Evolutionary conservation across 2,888 invertebrate genomes (phyloP).

Genomic region (Drosophila borealis): DNA sequence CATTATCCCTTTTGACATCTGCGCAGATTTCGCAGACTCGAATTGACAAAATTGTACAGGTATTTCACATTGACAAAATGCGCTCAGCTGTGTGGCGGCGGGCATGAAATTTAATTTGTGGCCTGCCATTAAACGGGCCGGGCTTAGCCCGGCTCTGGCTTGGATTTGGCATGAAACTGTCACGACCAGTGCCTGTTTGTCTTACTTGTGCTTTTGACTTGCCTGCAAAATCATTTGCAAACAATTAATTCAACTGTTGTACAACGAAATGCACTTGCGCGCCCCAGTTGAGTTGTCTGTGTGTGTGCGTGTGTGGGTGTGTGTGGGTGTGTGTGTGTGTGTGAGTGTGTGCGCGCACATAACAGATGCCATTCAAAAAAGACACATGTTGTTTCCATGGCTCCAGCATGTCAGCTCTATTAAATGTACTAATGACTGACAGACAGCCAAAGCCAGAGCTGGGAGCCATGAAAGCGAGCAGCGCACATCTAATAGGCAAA

Average conservation of each 20-base stretch:
- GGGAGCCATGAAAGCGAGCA: conserved; percentile 18
- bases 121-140: conserved; percentile 42
- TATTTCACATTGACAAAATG: conserved; percentile 41
- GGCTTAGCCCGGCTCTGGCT: conserved; percentile 16
- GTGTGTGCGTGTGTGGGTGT: too few relatives aligned
- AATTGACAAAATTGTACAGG: conserved; percentile 53
- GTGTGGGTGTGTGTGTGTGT: background rate
- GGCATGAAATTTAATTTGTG: conserved; percentile 59
- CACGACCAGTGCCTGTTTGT: background rate
- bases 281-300: conserved; percentile 33
- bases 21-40: conserved; percentile 53
- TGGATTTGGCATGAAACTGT: conserved; percentile 5
- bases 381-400: conserved; percentile 34
- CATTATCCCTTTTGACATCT: conserved; percentile 76
- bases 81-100: conserved; percentile 32
- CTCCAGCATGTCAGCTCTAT: conserved; percentile 44
- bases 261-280: conserved; percentile 54
- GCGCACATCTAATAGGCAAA: conserved; percentile 36
- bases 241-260: conserved; percentile 54
- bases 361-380: conserved; percentile 39
- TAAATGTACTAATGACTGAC: conserved; percentile 63
- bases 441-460: conserved; percentile 23
- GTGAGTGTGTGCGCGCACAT: conserved; percentile 5
- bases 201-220: conserved; percentile 7
- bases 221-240: conserved; percentile 55